phyloP scores from a whole-genome alignment of 2,113 vertebrate genomes.

The Siniperca chuatsi region DNA sequence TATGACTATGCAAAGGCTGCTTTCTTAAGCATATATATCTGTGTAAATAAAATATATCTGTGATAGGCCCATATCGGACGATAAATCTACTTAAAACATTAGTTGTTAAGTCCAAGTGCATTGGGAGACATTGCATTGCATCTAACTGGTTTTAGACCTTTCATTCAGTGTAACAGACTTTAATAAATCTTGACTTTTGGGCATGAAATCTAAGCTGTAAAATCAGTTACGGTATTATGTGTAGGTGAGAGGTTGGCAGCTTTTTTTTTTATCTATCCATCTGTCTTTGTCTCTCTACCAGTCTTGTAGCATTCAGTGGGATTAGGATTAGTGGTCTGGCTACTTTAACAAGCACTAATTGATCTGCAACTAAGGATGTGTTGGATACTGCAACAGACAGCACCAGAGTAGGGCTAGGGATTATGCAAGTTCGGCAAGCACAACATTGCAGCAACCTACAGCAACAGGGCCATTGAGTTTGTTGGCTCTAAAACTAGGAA shows the following conservation, averaged over 20 bases:
- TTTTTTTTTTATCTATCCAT: not conserved
- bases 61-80: too few species aligned
- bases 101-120: not conserved
- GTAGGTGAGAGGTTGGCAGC: not conserved
- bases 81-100: not conserved
- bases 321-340: slow-evolving; percentile 77
- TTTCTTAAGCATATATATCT: too few species aligned
- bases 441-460: not conserved
- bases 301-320: slow-evolving; percentile 30
- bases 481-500: not conserved
- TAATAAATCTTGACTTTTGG: not conserved
- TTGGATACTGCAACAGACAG: slow-evolving; percentile 11
- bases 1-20: too few species aligned
- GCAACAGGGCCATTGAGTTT: not conserved
- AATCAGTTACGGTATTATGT: not conserved
- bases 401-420: not conserved
- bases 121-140: not conserved
- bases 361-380: slow-evolving; percentile 62
- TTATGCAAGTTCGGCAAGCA: not conserved
- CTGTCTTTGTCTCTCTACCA: not conserved
- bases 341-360: slow-evolving; percentile 82
- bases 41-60: too few species aligned
- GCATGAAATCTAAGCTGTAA: not conserved
- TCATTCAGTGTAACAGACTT: not conserved
- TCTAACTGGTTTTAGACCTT: not conserved